A percentile compares a stretch with the other conserved stretches of the same genome.
These are phyloP conservation scores for Athalia rosae DNA, from an alignment of 2,888 invertebrate genomes.

Conservation along the genomic window DNA sequence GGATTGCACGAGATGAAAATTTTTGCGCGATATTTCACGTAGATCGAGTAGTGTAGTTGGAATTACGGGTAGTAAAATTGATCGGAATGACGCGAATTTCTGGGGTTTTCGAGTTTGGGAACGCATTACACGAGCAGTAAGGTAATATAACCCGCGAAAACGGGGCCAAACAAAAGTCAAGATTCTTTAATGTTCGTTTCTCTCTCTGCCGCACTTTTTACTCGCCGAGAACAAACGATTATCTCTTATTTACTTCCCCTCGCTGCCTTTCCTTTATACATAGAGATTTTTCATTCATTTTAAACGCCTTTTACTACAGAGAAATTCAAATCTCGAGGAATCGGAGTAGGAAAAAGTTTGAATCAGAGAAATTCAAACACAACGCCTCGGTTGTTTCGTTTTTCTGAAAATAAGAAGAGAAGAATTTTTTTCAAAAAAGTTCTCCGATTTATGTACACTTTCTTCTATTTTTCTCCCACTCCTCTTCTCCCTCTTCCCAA, in stretches of 20 bases:
- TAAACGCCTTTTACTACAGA: no score
- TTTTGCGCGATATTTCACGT: no score
- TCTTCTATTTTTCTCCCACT: background rate
- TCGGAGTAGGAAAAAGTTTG: background rate
- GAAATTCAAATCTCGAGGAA: no score
- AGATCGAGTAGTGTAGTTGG: no score
- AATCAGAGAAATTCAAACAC: background rate
- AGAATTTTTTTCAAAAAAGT: background rate
- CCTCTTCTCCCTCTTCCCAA: background rate
- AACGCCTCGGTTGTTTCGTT: background rate
- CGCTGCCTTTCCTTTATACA: background rate
- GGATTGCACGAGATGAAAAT: no score
- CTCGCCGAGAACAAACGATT: slow-evolving; percentile 5
- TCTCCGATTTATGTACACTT: background rate
- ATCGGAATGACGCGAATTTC: background rate
- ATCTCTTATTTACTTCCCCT: slow-evolving; percentile 16
- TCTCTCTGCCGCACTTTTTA: background rate
- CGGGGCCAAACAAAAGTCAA: slow-evolving; percentile 25
- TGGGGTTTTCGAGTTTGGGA: slow-evolving; percentile 16
- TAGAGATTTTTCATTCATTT: no score
- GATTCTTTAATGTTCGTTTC: slow-evolving; percentile 14
- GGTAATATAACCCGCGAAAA: slow-evolving; percentile 26
- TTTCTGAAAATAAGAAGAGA: background rate
- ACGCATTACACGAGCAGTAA: background rate
- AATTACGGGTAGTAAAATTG: background rate